Conservation (phyloP, 2,797 vertebrate genomes). For the Pseudochromis fuscus region DNA sequence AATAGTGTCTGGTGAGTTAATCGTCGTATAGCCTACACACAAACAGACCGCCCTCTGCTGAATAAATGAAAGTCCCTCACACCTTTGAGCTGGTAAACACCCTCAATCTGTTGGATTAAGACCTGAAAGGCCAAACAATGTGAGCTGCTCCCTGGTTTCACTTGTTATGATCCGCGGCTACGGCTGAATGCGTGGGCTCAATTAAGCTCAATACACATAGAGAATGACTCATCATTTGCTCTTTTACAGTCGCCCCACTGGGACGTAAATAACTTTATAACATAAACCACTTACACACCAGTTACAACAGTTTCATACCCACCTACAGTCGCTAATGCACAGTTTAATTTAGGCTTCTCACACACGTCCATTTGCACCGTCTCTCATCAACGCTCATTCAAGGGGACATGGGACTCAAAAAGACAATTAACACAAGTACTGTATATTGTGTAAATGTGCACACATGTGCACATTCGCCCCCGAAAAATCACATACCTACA, state of each 20-base stretch:
- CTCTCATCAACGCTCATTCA: conserved; percentile 53
- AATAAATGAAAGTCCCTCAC: conserved; percentile 70
- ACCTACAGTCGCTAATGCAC: conserved; percentile 70
- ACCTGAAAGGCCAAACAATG: conserved; percentile 61
- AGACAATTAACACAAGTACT: conserved; percentile 43
- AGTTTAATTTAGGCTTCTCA: conserved; percentile 70
- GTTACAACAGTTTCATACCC: conserved; percentile 60
- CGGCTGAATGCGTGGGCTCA: conserved; percentile 63
- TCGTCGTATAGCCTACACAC: conserved; percentile 20
- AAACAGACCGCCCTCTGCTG: conserved; percentile 55
- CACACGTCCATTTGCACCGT: conserved; percentile 13
- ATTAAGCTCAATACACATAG: conserved; percentile 66
- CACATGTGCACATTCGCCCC: conserved; percentile 38
- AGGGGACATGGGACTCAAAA: conserved; percentile 40
- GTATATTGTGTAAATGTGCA: conserved; percentile 15
- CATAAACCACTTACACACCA: conserved; percentile 67
- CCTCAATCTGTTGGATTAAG: conserved; percentile 60
- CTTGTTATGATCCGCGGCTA: conserved; percentile 29
- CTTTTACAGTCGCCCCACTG: conserved; percentile 72
- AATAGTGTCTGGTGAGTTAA: conserved; percentile 64
- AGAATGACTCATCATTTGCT: conserved; percentile 75
- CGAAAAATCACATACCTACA: conserved; percentile 53
- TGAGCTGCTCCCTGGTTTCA: conserved; percentile 32
- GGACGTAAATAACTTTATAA: conserved; percentile 73
- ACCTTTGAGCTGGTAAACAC: conserved; percentile 75